Percentiles rank a stretch among this genome's conserved stretches.
Evolutionary conservation across 2,113 vertebrate genomes (phyloP).

Genomic region (Rhea americana): DNA sequence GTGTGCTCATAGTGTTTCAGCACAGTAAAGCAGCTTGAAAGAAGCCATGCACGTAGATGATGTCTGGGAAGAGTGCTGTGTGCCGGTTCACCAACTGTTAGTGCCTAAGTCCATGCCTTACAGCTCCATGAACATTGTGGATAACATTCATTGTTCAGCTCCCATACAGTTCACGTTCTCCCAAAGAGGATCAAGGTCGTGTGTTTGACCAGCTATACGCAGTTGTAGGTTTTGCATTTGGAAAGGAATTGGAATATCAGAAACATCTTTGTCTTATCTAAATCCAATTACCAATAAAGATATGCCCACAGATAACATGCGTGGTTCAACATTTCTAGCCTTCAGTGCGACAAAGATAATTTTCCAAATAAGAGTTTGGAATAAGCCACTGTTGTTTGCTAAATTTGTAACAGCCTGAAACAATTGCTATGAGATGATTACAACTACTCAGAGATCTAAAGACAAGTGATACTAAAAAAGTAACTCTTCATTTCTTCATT

Average conservation of each 20-base stretch:
- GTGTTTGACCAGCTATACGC: background rate
- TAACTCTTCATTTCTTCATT: background rate
- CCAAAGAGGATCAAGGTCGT: too few relatives aligned
- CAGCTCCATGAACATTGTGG: background rate
- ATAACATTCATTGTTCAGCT: too few relatives aligned
- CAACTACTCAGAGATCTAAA: background rate
- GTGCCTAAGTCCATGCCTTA: background rate
- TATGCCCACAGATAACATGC: background rate
- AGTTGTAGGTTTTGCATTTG: background rate
- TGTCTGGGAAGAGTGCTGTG: background rate
- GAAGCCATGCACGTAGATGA: accelerated
- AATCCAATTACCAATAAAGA: background rate
- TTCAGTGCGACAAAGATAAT: background rate
- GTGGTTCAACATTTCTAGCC: background rate
- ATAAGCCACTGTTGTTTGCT: background rate
- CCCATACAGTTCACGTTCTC: background rate
- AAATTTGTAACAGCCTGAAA: background rate
- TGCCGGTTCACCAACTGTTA: background rate
- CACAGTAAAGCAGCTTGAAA: background rate
- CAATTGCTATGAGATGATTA: background rate
- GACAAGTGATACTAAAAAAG: background rate
- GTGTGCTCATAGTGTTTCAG: background rate
- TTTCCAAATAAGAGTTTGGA: background rate
- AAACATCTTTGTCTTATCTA: background rate
- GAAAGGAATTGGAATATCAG: background rate